Conservation (phyloP, 2,888 invertebrate genomes). For the Penaeus monodon region DNA sequence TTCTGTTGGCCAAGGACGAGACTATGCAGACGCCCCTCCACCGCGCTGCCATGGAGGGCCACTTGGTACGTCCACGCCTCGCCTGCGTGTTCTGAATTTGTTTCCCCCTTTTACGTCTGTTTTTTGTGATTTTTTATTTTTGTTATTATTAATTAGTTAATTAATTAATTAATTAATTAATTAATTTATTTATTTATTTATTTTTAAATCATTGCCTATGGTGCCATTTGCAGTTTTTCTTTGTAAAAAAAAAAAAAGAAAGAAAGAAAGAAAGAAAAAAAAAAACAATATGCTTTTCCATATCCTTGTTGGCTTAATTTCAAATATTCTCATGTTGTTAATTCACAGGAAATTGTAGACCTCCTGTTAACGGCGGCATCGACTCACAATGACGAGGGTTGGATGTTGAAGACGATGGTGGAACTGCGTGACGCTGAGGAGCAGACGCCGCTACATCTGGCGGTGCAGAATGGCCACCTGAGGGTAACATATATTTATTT, state of each 20-base stretch:
- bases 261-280: too few relatives aligned
- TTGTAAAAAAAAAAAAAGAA: too few relatives aligned
- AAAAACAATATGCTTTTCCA: too few relatives aligned
- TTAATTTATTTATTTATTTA: too few relatives aligned
- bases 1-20: slow-evolving; percentile 67
- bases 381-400: slow-evolving; percentile 19
- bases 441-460: slow-evolving; percentile 71
- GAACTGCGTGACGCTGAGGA: slow-evolving; percentile 69
- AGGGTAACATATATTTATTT: slow-evolving; percentile 66
- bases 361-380: slow-evolving; percentile 51
- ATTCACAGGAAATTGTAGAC: slow-evolving; percentile 56
- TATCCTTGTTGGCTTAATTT: too few relatives aligned
- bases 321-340: neutral
- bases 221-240: too few relatives aligned
- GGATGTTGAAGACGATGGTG: slow-evolving; percentile 68
- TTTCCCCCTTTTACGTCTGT: too few relatives aligned
- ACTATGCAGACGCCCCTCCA: slow-evolving; percentile 70
- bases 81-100: too few relatives aligned
- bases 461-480: slow-evolving; percentile 70
- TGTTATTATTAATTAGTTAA: too few relatives aligned
- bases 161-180: too few relatives aligned
- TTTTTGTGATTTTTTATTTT: too few relatives aligned
- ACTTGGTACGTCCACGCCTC: slow-evolving; percentile 54
- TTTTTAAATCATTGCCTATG: too few relatives aligned
- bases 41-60: slow-evolving; percentile 67